Evolutionary conservation across 2,797 vertebrate genomes (phyloP).

Genomic region (Hemitrygon akajei): DNA sequence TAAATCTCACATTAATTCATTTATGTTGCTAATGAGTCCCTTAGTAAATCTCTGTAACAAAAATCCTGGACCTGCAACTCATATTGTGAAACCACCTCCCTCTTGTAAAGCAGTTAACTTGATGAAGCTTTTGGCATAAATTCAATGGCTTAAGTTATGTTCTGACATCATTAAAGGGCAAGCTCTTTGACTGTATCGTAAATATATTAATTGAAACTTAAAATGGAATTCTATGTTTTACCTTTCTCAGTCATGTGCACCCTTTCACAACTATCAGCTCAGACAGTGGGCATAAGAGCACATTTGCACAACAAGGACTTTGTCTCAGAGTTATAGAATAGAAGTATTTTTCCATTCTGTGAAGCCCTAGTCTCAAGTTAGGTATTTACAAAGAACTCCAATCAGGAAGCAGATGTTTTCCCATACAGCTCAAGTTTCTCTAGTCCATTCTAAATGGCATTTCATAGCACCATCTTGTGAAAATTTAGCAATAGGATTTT

Average conservation of each 20-base stretch:
- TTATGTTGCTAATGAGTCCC: not conserved
- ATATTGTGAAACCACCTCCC: not conserved
- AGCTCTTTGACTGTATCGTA: not conserved
- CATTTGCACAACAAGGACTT: not conserved
- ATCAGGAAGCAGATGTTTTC: not conserved
- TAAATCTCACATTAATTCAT: not conserved
- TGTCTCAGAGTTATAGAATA: not conserved
- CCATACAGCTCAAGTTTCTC: not conserved
- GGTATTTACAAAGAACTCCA: not conserved
- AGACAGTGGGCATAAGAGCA: not conserved
- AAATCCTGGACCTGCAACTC: not conserved
- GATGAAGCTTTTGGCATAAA: not conserved
- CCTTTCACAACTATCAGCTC: not conserved
- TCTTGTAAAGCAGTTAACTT: conserved; percentile 18
- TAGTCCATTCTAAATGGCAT: not conserved
- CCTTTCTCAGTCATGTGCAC: not conserved
- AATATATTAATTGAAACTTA: not conserved
- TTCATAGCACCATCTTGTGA: not conserved
- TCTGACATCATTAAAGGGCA: not conserved
- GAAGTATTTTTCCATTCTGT: not conserved
- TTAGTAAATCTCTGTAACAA: not conserved
- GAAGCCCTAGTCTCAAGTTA: not conserved
- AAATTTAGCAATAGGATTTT: not conserved
- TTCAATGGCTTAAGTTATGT: not conserved
- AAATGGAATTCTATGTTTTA: not conserved